Evolutionary conservation across 2,797 vertebrate species (phyloP), one percentile per base, ranked within the genome.

Genomic region (Microctenopoma stevenorrisi): DNA sequence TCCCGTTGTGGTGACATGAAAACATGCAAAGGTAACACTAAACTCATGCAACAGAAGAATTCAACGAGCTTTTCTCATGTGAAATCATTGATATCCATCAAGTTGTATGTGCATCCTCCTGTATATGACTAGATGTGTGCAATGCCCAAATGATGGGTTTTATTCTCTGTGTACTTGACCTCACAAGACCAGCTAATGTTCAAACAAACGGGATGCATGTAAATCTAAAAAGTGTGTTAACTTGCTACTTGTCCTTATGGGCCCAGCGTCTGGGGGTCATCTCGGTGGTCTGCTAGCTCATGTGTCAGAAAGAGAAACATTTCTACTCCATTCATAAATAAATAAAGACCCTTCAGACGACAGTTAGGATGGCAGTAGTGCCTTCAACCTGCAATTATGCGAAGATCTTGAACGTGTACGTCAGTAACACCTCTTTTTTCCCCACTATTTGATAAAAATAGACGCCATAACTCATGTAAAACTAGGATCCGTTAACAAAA

Each of bases 221-320:
- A 35, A 35, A 35, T 35, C 5, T 33, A 33, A 6, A 3, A 33
- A 33, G 30, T 33, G 1, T 35, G 8, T 35, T 1, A 12, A 38
- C 10, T 35, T 26, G 11, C 7, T 40, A 15, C 28, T 43, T 60
- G 4, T 50, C 18, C 42, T 42, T 57, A 35, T 28, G 14, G 12
- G 52, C 44, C 18, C 9, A 4, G 2, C 12, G 11, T 28, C 26
- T 9, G 8, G 9, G 14, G 7, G 46, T 4, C 52, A 49, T 5
- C 3, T 35, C 3, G 16, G 6, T 4, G 11, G 16, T 13, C 16
- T 5, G 67, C 55, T 30, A 37, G 1, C 22, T 64, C 37, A 40
- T 48, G 28, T 38, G 51, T 44, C 55, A 68, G 53, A 25, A 67
- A 47, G 26, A 44, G 30, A 62, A 72, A 68, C 35, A 62, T 47